Evolutionary conservation across 2,888 invertebrate species (phyloP), one percentile per base, ranked within the genome.

Genomic region (Dermolepida albohirtum): DNA sequence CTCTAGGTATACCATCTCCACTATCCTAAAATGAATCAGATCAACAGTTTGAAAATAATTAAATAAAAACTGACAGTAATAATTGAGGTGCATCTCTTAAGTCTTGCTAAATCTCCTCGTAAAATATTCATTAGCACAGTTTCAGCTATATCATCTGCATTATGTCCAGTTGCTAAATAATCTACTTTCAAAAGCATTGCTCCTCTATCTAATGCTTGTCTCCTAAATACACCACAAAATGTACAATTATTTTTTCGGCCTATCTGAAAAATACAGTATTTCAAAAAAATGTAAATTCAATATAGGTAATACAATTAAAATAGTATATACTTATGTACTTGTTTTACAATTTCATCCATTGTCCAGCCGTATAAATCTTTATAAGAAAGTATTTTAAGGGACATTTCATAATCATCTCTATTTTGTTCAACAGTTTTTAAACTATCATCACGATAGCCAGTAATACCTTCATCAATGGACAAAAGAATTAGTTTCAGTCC

Each of bases 321-420:
- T 11, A n/a, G 12, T 64, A 41, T 40, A 22, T 14, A 47, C 1
- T 14, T 29, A 17, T 11, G 8, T 51, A 55, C 92, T 82, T 92
- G 91, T 49, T 88, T 88, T 0, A 99, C 99, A 81, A 99, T 98
- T 78, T 93, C 93, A 85, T 99, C 99, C 97, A 98, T 98, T 2
- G 98, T 98, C 99, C 99, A 99, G 0, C 98, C 98, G 85, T 98
- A 99, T 4, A 99, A 85, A 76, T 98, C 97, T 85, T 97, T 93
- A 80, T 99, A 99, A 0, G 98, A 98, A 6, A 98, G 86, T 70
- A 99, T 96, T 85, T 95, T 97, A 44, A 99, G 85, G 0, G 96
- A 92, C 85, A 99, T 91, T 76, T 90, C 89, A 85, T 98, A 99
- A 81, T 98, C 97, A 76, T 94, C 91, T 66, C 94, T 88, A 81